A percentile compares a stretch with the other conserved stretches of the same genome.
Conservation (phyloP, 1,140 invertebrate species). For the Phocides pigmalion region DNA sequence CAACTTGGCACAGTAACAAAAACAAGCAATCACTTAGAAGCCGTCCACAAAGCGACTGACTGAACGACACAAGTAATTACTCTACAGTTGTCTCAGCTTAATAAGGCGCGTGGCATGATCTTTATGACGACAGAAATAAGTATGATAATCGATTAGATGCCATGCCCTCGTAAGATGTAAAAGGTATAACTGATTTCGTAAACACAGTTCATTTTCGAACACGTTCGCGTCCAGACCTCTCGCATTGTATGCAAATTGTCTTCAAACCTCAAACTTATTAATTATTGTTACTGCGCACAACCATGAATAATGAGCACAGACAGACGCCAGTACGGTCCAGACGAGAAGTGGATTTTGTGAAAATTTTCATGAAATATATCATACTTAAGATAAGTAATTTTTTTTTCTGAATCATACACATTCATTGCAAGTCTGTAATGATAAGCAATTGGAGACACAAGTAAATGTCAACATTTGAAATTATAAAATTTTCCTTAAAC, state of each 20-base stretch:
- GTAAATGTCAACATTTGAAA: no score
- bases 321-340: slow-evolving; percentile 43
- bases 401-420: no score
- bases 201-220: slow-evolving; percentile 54
- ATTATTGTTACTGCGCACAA: slow-evolving; percentile 64
- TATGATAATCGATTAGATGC: slow-evolving; percentile 12
- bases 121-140: slow-evolving; percentile 20
- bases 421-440: no score
- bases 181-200: slow-evolving; percentile 38
- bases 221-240: slow-evolving; percentile 54
- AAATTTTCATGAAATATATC: slow-evolving; percentile 1
- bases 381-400: background rate
- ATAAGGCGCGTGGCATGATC: background rate
- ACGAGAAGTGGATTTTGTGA: slow-evolving; percentile 28
- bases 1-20: slow-evolving; percentile 34
- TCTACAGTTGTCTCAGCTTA: slow-evolving; percentile 8
- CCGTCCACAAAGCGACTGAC: slow-evolving; percentile 28
- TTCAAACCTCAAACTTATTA: slow-evolving; percentile 73
- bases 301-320: slow-evolving; percentile 62
- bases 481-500: no score
- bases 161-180: slow-evolving; percentile 20
- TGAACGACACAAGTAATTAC: slow-evolving; percentile 32
- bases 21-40: slow-evolving; percentile 32
- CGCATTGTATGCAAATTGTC: slow-evolving; percentile 74
- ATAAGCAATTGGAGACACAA: no score